Evolutionary conservation across 2,113 vertebrate species (phyloP), one percentile per base, ranked within the genome.

Genomic region (Lagopus leucura): DNA sequence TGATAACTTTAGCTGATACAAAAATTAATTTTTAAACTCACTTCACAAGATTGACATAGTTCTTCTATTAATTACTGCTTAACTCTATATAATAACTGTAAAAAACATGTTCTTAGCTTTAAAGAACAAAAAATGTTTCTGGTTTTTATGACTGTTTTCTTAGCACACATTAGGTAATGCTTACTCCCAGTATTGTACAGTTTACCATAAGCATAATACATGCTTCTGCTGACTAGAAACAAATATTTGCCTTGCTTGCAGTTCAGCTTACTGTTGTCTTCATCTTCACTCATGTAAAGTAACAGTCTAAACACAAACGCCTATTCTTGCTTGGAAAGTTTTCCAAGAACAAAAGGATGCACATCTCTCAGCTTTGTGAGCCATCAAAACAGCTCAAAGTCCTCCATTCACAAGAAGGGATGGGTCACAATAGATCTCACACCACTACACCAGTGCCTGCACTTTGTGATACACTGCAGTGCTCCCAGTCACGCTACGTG

Each of bases 31-130:
- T 82, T 76, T 55, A 73, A 18, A 71, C 4, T n/a, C 10, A 63
- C 5, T 27, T 64, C 8, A 50, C 1, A 1, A 69, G 32, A 71
- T 2, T 27, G 34, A 58, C 24, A 43, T 1, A 2, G 4, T 17
- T 6, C 10, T 60, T 8, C 14, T 60, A 69, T 38, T 81, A 50
- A 80, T 28, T 74, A 36, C 32, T 58, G 15, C 6, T 60, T 45
- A 40, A 57, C 43, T 82, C 87, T 70, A 12, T 36, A 22, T 34
- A 43, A 58, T 12, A 36, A 8, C 8, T 19, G 10, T 48, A 66
- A 87, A 82, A 92, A 57, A 11, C 15, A 40, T 25, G 64, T 52
- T 64, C 24, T 7, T 19, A 40, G 6, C 25, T 79, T 79, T 38
- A 76, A 72, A 88, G 78, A 24, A 1, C 9, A 52, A 66, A 70